A percentile compares a stretch with the other conserved stretches of the same genome.
Evolutionary conservation across 2,888 invertebrate species (phyloP).

Genomic region (Andrena bicolor): DNA sequence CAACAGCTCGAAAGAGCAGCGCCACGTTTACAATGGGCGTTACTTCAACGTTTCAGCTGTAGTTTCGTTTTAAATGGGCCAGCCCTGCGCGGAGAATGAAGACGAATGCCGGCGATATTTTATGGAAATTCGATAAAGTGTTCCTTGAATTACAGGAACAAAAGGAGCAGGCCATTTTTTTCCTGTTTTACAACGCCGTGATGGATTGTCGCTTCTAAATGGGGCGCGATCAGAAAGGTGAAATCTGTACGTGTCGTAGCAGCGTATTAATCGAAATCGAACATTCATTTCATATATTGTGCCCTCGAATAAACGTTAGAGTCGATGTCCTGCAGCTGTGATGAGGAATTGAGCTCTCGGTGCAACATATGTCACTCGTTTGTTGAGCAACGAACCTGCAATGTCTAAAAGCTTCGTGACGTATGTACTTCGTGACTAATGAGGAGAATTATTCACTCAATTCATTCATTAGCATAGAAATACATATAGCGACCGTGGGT

Average conservation of each 20-base stretch:
- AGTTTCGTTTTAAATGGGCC: conserved; percentile 15
- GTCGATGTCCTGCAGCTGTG: conserved; percentile 31
- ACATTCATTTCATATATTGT: conserved; percentile 42
- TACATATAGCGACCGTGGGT: too few relatives aligned
- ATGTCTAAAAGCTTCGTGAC: background rate
- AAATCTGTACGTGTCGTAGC: conserved; percentile 44
- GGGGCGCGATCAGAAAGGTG: background rate
- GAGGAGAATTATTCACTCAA: background rate
- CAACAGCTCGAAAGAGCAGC: conserved; percentile 14
- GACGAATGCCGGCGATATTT: conserved; percentile 47
- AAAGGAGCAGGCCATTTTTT: conserved; percentile 29
- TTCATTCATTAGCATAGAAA: too few relatives aligned
- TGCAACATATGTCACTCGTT: background rate
- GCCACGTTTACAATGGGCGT: background rate
- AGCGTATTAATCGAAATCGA: conserved; percentile 43
- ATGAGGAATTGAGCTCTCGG: conserved; percentile 8
- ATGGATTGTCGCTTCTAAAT: conserved; percentile 43
- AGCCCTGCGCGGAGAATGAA: conserved; percentile 33
- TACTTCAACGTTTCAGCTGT: conserved; percentile 3
- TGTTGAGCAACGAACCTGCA: background rate
- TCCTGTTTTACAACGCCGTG: conserved; percentile 30
- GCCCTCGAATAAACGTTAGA: conserved; percentile 30
- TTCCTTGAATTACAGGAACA: conserved; percentile 47
- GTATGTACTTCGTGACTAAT: background rate
- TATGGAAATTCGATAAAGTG: conserved; percentile 52